Evolutionary conservation across 2,888 invertebrate genomes (phyloP).

Genomic region (Epirrita christyi): DNA sequence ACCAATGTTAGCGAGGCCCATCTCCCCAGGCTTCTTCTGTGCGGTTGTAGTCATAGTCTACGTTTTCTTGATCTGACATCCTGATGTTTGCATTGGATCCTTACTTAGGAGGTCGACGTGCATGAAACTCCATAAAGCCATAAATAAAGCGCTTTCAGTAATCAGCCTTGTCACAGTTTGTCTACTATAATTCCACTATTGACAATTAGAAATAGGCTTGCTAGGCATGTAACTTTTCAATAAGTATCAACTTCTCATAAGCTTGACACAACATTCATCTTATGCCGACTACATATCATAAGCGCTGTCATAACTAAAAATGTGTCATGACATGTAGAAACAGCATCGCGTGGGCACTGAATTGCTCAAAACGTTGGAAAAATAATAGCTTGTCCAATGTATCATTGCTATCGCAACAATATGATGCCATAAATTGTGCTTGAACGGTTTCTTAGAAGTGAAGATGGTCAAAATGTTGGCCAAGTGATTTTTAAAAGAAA

Average conservation of each 20-base stretch:
- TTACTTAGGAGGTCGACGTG: no score
- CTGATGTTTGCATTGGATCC: no score
- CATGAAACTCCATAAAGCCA: no score
- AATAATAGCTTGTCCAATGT: conserved; percentile 34
- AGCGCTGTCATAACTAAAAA: conserved; percentile 28
- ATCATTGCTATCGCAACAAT: conserved; percentile 29
- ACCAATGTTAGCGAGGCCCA: no score
- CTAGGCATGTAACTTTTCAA: background rate
- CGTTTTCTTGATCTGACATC: no score
- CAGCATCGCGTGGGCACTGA: conserved; percentile 33
- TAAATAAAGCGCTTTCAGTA: no score
- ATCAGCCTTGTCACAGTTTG: no score
- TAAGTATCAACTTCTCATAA: background rate
- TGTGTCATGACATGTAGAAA: conserved; percentile 33
- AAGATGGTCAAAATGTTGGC: background rate
- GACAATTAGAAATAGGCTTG: no score
- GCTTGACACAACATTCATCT: conserved; percentile 10
- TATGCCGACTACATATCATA: conserved; percentile 21
- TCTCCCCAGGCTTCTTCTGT: no score
- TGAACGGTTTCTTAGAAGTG: conserved; percentile 14
- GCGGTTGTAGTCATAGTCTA: no score
- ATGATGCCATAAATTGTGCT: conserved; percentile 13
- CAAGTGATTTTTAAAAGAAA: no score
- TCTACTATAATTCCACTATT: no score
- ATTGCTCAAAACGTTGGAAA: conserved; percentile 36